Percentiles rank a stretch among this genome's conserved stretches.
These are phyloP conservation scores for Leistus spinibarbis DNA, from an alignment of 2,888 invertebrate species.

Conservation along the genomic window DNA sequence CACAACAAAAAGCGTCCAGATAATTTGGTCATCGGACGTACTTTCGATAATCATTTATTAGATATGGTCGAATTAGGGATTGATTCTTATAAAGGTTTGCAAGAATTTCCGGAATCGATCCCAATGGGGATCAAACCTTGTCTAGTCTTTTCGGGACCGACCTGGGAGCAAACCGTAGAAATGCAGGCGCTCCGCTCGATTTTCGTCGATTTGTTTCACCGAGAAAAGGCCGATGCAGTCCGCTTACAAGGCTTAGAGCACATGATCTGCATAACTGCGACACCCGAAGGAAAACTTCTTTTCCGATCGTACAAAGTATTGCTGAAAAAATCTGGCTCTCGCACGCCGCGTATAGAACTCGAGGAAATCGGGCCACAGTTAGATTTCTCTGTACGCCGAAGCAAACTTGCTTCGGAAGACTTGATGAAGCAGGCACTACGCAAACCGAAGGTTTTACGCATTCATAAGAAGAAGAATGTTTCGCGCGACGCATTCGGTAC, in stretches of 20 bases:
- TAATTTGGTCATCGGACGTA: slow-evolving; percentile 87
- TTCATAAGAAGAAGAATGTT: slow-evolving; percentile 89
- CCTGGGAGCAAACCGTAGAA: slow-evolving; percentile 84
- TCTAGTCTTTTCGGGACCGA: slow-evolving; percentile 88
- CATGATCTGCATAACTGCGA: slow-evolving; percentile 86
- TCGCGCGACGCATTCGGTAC: slow-evolving; percentile 86
- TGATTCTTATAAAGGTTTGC: slow-evolving; percentile 78
- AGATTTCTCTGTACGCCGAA: slow-evolving; percentile 84
- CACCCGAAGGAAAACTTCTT: slow-evolving; percentile 76
- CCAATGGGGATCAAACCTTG: slow-evolving; percentile 83
- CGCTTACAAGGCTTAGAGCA: slow-evolving; percentile 94
- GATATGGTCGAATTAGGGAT: slow-evolving; percentile 97
- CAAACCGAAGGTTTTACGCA: slow-evolving; percentile 78
- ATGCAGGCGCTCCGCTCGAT: slow-evolving; percentile 85
- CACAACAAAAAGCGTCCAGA: slow-evolving; percentile 95
- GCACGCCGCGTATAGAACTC: slow-evolving; percentile 88
- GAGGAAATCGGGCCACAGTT: slow-evolving; percentile 93
- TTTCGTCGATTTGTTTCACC: slow-evolving; percentile 90
- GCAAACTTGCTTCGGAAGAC: slow-evolving; percentile 88
- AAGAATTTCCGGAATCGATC: slow-evolving; percentile 74
- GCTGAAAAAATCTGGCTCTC: slow-evolving; percentile 89
- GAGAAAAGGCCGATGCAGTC: slow-evolving; percentile 79
- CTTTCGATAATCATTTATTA: slow-evolving; percentile 86
- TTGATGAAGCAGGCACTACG: slow-evolving; percentile 82
- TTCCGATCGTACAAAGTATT: slow-evolving; percentile 80